Evolutionary conservation across 1,140 invertebrate genomes (phyloP), one percentile per base, ranked within the genome.

Genomic region (Zaprionus nigranus): DNA sequence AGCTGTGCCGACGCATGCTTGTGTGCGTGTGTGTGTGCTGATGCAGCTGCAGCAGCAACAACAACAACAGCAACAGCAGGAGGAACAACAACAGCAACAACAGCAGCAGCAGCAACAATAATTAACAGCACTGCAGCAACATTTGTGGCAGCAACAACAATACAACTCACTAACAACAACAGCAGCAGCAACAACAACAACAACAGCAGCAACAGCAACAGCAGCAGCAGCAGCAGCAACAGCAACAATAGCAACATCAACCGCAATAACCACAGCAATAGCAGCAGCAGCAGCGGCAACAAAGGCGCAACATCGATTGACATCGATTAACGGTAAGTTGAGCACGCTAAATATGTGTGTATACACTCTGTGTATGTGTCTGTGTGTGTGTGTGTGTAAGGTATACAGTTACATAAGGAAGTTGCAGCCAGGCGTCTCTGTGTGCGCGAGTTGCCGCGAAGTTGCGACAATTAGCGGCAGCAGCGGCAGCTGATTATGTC

Each of bases 291-390:
- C 60, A 72, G 63, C 63, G 75, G 58, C 72, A 78, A 72, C 56
- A 79, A 81, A 80, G 46, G 70, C 82, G 68, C 82, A 86, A 74
- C 64, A 90, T 87, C 87, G 82, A 90, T 91, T 75, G 78, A 81
- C 75, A 91, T 91, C 87, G 87, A 90, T 90, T 91, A 83, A 90
- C 80, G 83, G 87, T 86, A 61, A 78, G 82, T 81, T 61, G 9
- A 38, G 12, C 30, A 46, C 28, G 40, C 3, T 13, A 46, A 12
- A 56, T 51, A 59, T 30, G 13, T 54, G 36, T 49, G 28, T 51
- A n/a, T 20, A 62, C 28, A 30, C 43, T 49, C 12, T 30, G 9
- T 56, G 43, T 49, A 3, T 30, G 7, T 56, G 43, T 49, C 2
- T 40, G 15, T 43, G 40, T n/a, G 40, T 43, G 1, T 56, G 60